Evolutionary conservation across 1,140 invertebrate genomes (phyloP).

Genomic region (Fopius arisanus): DNA sequence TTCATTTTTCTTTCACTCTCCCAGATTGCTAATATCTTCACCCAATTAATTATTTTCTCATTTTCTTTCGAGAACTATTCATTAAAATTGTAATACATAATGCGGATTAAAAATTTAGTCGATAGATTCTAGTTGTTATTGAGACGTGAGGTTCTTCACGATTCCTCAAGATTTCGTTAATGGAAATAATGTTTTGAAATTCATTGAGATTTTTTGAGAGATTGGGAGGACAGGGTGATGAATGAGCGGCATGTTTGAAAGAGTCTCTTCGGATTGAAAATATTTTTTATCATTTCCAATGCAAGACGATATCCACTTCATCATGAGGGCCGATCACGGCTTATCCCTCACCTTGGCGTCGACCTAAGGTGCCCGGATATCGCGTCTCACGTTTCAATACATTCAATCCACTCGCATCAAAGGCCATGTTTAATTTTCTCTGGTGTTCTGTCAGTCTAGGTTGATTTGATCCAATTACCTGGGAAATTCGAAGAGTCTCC

Average conservation of each 20-base stretch:
- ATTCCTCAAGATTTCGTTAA: too few species aligned
- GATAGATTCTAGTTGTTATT: too few species aligned
- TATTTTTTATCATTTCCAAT: slow-evolving; percentile 41
- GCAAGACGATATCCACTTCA: slow-evolving; percentile 47
- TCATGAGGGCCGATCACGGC: slow-evolving; percentile 49
- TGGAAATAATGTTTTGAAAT: background rate
- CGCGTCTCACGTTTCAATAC: slow-evolving; percentile 35
- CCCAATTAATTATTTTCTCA: too few species aligned
- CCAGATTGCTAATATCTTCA: too few species aligned
- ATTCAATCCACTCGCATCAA: slow-evolving; percentile 27
- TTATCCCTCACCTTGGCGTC: slow-evolving; percentile 47
- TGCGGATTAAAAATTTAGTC: too few species aligned
- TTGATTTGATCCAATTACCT: background rate
- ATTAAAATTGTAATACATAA: too few species aligned
- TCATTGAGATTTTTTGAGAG: background rate
- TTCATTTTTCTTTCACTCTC: too few species aligned
- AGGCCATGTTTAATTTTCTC: background rate
- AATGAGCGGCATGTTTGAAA: slow-evolving; percentile 11
- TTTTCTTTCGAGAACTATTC: too few species aligned
- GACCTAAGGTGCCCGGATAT: slow-evolving; percentile 51
- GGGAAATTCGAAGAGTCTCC: too few species aligned
- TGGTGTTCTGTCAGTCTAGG: background rate
- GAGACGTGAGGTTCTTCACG: too few species aligned
- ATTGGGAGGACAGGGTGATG: slow-evolving; percentile 2
- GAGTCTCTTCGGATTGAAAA: slow-evolving; percentile 7